These are phyloP conservation scores for Bradypus variegatus DNA, from an alignment of 2,797 vertebrate genomes.

Conservation along the genomic window DNA sequence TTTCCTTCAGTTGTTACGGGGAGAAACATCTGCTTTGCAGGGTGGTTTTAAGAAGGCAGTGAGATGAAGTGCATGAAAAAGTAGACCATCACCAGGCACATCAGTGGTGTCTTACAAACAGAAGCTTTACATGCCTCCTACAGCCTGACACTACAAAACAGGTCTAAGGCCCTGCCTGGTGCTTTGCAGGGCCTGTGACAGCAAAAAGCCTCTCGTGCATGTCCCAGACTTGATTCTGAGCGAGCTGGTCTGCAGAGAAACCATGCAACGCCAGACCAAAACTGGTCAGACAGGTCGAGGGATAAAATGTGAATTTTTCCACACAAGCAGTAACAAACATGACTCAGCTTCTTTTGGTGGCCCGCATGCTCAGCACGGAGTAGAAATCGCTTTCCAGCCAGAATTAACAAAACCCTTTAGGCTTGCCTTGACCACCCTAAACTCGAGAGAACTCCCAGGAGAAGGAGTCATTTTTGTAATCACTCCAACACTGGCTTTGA, in stretches of 20 bases:
- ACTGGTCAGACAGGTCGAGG: conserved; percentile 66
- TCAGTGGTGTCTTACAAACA: neutral
- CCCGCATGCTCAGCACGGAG: neutral
- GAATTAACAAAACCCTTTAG: neutral
- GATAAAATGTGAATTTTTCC: conserved; percentile 58
- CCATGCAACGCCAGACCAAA: conserved; percentile 49
- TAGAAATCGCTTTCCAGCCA: neutral
- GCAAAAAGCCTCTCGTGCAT: neutral
- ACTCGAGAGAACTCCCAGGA: neutral
- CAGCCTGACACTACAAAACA: accelerated
- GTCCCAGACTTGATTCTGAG: conserved; percentile 42
- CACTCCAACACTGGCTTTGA: neutral
- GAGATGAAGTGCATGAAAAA: neutral
- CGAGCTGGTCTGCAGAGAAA: neutral
- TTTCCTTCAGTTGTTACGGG: neutral
- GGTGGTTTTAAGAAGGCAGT: neutral
- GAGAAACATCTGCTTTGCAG: neutral
- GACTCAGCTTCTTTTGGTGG: conserved; percentile 37
- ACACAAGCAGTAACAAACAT: conserved; percentile 53
- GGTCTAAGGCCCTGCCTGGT: neutral
- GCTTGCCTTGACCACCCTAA: neutral
- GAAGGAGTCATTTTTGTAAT: neutral
- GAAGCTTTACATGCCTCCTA: neutral
- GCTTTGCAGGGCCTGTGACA: neutral
- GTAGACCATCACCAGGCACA: neutral